These are phyloP conservation scores for Magallana nippona DNA, from an alignment of 2,888 invertebrate species.

Conservation along the genomic window DNA sequence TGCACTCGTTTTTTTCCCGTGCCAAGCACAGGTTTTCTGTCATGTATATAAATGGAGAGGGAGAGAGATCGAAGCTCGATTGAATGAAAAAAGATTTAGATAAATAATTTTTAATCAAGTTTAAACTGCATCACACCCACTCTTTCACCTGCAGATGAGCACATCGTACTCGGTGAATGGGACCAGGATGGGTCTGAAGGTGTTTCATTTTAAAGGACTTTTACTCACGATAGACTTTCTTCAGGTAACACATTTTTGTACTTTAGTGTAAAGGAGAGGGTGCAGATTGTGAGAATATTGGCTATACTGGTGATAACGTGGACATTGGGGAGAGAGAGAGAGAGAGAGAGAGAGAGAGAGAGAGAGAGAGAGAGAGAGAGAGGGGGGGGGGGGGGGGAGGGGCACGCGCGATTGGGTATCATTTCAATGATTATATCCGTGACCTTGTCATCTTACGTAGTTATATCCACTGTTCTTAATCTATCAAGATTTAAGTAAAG, in stretches of 20 bases:
- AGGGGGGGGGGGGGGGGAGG: not conserved
- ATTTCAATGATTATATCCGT: too few relatives aligned
- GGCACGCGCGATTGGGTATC: too few relatives aligned
- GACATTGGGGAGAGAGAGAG: not conserved
- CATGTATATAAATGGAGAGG: constrained; percentile 33
- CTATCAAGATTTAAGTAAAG: too few relatives aligned
- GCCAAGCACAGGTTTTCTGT: constrained; percentile 37
- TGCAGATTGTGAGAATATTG: too few relatives aligned
- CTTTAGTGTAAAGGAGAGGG: too few relatives aligned
- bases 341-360: constrained; percentile 23
- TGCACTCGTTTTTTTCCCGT: constrained; percentile 25
- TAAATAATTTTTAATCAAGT: constrained; percentile 24
- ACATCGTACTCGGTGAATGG: not conserved
- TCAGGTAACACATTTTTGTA: too few relatives aligned
- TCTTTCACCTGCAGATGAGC: not conserved
- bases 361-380: not conserved
- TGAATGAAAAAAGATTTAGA: constrained; percentile 33
- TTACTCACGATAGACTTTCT: too few relatives aligned
- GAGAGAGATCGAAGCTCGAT: constrained; percentile 28
- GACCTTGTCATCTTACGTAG: too few relatives aligned
- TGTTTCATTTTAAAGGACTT: not conserved
- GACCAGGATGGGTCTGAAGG: not conserved
- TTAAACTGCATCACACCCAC: constrained; percentile 15
- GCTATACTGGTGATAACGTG: not conserved
- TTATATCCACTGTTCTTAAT: not conserved